A percentile compares a stretch with the other conserved stretches of the same genome.
Evolutionary conservation across 2,888 invertebrate species (phyloP).

Genomic region (Diarsia rubi): DNA sequence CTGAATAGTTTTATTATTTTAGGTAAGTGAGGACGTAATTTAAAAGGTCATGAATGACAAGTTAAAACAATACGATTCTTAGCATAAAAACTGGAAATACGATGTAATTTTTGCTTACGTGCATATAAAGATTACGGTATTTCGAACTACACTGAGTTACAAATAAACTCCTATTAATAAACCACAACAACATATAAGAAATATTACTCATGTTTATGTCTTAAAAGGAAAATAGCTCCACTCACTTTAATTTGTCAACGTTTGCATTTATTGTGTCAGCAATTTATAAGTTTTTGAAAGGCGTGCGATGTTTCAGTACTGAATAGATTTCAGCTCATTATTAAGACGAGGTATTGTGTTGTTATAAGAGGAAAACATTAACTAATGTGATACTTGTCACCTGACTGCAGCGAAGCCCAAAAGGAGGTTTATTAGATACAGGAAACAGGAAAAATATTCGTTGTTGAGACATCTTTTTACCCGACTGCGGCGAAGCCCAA

Average conservation of each 20-base stretch:
- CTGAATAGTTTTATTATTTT: background rate
- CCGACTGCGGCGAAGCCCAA: too few relatives aligned
- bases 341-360: slow-evolving; percentile 57
- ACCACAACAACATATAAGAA: slow-evolving; percentile 3
- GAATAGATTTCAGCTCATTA: slow-evolving; percentile 43
- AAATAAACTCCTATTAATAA: slow-evolving; percentile 1
- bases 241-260: slow-evolving; percentile 12
- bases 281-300: slow-evolving; percentile 45
- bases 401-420: too few relatives aligned
- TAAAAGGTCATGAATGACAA: background rate
- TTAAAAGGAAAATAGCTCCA: slow-evolving; percentile 19
- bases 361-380: slow-evolving; percentile 54
- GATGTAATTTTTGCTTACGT: background rate
- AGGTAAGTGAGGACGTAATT: background rate
- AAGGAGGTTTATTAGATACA: slow-evolving; percentile 36
- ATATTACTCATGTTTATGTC: background rate
- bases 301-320: slow-evolving; percentile 16
- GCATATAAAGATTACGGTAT: background rate
- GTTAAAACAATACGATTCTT: background rate
- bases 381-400: slow-evolving; percentile 47
- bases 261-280: slow-evolving; percentile 12
- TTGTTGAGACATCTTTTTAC: slow-evolving; percentile 23
- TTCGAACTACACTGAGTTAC: background rate
- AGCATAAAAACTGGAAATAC: background rate
- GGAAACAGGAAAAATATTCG: slow-evolving; percentile 22